Evolutionary conservation across 2,888 invertebrate genomes (phyloP).

Genomic region (Luperina nickerlii): DNA sequence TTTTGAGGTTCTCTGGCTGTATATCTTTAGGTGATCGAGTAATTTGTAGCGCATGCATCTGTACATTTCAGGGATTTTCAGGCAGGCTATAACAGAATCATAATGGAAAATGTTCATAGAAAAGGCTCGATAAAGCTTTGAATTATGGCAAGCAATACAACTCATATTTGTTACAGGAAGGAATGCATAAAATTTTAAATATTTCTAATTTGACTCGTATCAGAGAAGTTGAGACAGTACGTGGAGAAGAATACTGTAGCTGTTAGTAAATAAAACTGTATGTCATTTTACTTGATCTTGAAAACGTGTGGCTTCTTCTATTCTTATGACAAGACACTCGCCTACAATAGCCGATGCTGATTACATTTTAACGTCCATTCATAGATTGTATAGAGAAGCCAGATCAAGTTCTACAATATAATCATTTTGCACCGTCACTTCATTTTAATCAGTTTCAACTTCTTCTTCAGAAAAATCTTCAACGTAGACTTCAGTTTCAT

Average conservation of each 20-base stretch:
- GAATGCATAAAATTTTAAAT: not conserved
- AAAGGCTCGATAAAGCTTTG: not conserved
- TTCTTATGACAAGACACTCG: constrained; percentile 15
- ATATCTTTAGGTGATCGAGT: not conserved
- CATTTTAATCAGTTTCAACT: not conserved
- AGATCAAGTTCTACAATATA: not conserved
- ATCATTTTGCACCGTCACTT: not conserved
- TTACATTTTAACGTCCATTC: not conserved
- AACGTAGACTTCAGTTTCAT: not conserved
- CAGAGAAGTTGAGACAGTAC: constrained; percentile 5
- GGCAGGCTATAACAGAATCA: not conserved
- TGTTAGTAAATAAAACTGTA: constrained; percentile 24
- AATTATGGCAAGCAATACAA: not conserved
- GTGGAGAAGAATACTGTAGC: constrained; percentile 23
- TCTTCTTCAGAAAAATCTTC: not conserved
- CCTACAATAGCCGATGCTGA: not conserved
- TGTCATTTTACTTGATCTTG: constrained; percentile 40
- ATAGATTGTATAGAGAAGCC: not conserved
- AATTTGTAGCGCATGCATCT: not conserved
- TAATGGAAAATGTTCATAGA: not conserved
- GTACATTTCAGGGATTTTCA: not conserved
- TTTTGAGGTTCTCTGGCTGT: not conserved
- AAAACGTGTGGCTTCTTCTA: constrained; percentile 47
- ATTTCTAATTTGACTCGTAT: not conserved
- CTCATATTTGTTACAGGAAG: not conserved